Evolutionary conservation across 2,888 invertebrate genomes (phyloP).

Genomic region (Helleia helle): DNA sequence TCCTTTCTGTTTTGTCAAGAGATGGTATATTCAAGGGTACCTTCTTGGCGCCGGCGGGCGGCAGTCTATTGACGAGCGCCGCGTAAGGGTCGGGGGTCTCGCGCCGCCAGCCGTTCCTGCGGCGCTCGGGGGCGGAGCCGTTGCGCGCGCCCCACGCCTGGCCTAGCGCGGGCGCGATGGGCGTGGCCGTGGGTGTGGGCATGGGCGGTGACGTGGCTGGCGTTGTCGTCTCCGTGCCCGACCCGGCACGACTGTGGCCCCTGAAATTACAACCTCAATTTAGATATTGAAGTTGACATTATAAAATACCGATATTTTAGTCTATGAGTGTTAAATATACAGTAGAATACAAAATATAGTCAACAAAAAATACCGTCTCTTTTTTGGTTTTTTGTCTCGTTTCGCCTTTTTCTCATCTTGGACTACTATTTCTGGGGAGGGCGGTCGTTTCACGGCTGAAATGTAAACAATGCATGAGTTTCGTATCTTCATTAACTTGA

Average conservation of each 20-base stretch:
- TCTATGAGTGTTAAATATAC: too few species aligned
- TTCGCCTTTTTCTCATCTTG: slow-evolving; percentile 63
- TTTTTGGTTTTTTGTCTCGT: slow-evolving; percentile 64
- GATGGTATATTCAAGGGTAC: too few species aligned
- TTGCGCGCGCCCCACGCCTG: slow-evolving; percentile 20
- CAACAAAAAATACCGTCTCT: slow-evolving; percentile 45
- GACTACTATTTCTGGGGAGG: slow-evolving; percentile 41
- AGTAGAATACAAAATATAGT: too few species aligned
- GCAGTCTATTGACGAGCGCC: slow-evolving; percentile 55
- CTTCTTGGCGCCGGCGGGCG: slow-evolving; percentile 60
- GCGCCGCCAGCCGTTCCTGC: slow-evolving; percentile 22
- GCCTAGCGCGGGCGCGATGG: slow-evolving; percentile 20
- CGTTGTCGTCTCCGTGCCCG: slow-evolving; percentile 45
- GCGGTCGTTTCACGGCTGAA: slow-evolving; percentile 49
- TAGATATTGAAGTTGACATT: too few species aligned
- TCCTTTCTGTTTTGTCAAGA: too few species aligned
- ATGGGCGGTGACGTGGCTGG: slow-evolving; percentile 21
- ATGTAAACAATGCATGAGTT: not conserved
- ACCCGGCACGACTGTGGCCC: slow-evolving; percentile 51
- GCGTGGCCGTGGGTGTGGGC: slow-evolving; percentile 20
- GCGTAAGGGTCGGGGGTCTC: slow-evolving; percentile 60
- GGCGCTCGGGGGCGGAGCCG: slow-evolving; percentile 18
- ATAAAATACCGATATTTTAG: too few species aligned
- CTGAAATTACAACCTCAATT: slow-evolving; percentile 24
- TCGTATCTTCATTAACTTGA: too few species aligned